Evolutionary conservation across 2,888 invertebrate species (phyloP).

Genomic region (Cerastis leucographa): DNA sequence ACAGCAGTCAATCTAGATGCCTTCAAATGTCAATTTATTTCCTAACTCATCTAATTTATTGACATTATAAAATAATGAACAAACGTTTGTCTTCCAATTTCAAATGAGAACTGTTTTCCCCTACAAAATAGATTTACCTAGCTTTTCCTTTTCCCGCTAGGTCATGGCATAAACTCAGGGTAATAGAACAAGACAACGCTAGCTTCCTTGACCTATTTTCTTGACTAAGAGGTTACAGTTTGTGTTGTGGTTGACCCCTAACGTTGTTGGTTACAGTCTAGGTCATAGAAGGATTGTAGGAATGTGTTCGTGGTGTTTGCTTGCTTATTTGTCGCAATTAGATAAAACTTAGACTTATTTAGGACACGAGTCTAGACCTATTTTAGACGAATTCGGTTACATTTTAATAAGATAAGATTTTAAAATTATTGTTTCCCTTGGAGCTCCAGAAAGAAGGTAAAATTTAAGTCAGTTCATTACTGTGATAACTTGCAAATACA

Average conservation of each 20-base stretch:
- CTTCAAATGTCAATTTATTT: too few species aligned
- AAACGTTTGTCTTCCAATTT: not conserved
- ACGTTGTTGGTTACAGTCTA: not conserved
- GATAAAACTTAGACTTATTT: not conserved
- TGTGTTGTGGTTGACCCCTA: not conserved
- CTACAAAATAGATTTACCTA: slow-evolving; percentile 19
- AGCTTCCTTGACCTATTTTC: slow-evolving; percentile 49
- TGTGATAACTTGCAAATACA: too few species aligned
- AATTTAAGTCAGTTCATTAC: not conserved
- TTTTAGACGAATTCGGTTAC: too few species aligned
- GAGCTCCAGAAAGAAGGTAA: not conserved
- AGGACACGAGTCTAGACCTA: not conserved
- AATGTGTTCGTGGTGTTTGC: not conserved
- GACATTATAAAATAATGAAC: not conserved
- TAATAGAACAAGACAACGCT: slow-evolving; percentile 35
- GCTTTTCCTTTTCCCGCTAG: not conserved
- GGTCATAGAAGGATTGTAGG: not conserved
- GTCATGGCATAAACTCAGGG: not conserved
- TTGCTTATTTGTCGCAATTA: not conserved
- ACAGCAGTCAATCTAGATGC: too few species aligned
- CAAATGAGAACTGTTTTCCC: not conserved
- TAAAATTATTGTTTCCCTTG: not conserved
- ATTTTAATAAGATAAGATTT: not conserved
- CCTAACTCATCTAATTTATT: too few species aligned
- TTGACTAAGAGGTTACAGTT: slow-evolving; percentile 18